phyloP scores from a whole-genome alignment of 2,113 vertebrate species.

The Pelecanus crispus region DNA sequence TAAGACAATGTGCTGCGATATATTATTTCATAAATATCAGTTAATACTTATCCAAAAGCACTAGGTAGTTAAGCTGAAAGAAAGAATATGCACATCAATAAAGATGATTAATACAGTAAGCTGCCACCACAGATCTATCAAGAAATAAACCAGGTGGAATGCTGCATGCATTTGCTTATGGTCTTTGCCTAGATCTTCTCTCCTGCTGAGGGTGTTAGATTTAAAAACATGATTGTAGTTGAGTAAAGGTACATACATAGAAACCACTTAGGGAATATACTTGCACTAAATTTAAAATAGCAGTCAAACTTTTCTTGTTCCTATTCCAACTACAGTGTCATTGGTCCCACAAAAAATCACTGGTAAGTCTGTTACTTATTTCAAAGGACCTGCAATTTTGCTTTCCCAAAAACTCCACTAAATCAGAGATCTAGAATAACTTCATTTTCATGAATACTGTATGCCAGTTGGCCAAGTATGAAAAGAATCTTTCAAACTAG shows the following conservation, averaged over 20 bases:
- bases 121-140: neutral
- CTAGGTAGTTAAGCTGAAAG: neutral
- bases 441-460: neutral
- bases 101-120: neutral
- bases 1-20: neutral
- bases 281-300: neutral
- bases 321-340: neutral
- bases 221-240: rapidly evolving
- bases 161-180: neutral
- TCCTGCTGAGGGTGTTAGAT: neutral
- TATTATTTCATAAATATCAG: neutral
- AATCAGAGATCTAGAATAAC: neutral
- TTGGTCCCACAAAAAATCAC: neutral
- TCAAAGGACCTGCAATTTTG: neutral
- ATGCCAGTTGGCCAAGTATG: neutral
- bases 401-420: neutral
- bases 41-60: neutral
- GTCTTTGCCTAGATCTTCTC: neutral
- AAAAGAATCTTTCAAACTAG: neutral
- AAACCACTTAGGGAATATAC: neutral
- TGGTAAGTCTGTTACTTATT: neutral
- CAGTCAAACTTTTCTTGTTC: neutral
- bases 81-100: neutral
- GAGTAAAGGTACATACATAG: neutral
- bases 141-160: neutral